phyloP scores from a whole-genome alignment of 92 coral and sea anemone species.

The Blastomussa wellsi region DNA sequence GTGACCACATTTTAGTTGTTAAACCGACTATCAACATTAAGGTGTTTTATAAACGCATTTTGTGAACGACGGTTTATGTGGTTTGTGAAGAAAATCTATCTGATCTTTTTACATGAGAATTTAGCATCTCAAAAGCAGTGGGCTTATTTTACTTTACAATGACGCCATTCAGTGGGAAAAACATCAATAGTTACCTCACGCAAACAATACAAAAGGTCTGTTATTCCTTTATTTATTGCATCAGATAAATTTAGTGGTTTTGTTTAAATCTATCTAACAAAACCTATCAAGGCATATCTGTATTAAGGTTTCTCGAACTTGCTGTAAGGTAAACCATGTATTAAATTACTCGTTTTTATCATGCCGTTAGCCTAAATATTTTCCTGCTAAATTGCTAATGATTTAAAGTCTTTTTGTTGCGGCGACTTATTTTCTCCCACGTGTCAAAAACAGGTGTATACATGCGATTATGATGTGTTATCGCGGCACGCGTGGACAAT shows the following conservation, averaged over 20 bases:
- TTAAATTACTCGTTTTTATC: neutral
- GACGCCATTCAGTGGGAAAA: conserved; percentile 12
- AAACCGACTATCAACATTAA: neutral
- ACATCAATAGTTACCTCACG: neutral
- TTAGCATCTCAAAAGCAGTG: neutral
- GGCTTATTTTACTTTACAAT: neutral
- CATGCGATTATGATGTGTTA: neutral
- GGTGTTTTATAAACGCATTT: neutral
- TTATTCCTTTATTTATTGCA: neutral
- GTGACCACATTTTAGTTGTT: neutral
- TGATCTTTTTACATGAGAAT: neutral
- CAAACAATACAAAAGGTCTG: neutral
- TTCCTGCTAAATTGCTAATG: neutral
- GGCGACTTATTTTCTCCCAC: conserved; percentile 26
- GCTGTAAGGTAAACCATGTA: neutral
- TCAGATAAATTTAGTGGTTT: neutral
- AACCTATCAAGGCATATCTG: neutral
- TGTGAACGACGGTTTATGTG: neutral
- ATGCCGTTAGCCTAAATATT: neutral
- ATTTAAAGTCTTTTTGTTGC: conserved; percentile 12
- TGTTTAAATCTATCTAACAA: neutral
- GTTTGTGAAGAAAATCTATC: neutral
- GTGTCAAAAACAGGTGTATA: conserved; percentile 41
- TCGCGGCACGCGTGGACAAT: neutral
- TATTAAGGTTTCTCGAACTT: neutral